Base-by-base conservation (phyloP, 64 coral and sea anemone species). In the Stichodactyla mertensii region DNA sequence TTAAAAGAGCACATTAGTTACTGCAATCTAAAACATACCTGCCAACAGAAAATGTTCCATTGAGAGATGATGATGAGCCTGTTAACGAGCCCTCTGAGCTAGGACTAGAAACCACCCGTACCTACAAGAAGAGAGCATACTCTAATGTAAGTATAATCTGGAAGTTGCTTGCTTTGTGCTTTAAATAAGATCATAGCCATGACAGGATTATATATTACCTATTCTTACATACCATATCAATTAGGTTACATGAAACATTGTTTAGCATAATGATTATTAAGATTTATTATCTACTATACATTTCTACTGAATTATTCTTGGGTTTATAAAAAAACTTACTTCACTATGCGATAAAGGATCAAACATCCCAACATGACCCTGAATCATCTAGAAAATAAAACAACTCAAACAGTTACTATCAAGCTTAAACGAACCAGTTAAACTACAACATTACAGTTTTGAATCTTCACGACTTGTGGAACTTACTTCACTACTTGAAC, bases 41-140 rank as follows among this genome's bases (percentile, higher is more conserved):
- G 77, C 89, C 93, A 66, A 99, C 79, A 52, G 97, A 99, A 74
- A 90, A 97, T 55, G 91, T 92, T 6, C 91, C 91, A 28, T 95
- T 91, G 36, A 95, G 86, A 64, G 93, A 95, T 45, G 93, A 95
- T 8, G 93, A 95, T 1, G 97, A 99, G 45, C 93, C 97, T 15
- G 85, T 99, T 36, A 94, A 85, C 55, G 97, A 99, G 0, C 93
- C 97, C 7, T 92, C 93, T 52, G 93, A 99, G 67, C 97, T 99
- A 87, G 92, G 92, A 69, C 92, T 90, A 59, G 97, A 99, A 6
- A 87, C 58, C 64, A 95, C 87, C 52, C 93, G 93, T 66, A 94
- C 97, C 97, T 99, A 54, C 28, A 88, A 52, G 10, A 71, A 28
- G 23, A 70, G 28, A 71, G 5, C 79, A 28, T 51, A 70, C 2